A percentile compares a stretch with the other conserved stretches of the same genome.
phyloP scores from a whole-genome alignment of 30 jellyfish, hydroid and myxozoan species.

The Turritopsis dohrnii region DNA sequence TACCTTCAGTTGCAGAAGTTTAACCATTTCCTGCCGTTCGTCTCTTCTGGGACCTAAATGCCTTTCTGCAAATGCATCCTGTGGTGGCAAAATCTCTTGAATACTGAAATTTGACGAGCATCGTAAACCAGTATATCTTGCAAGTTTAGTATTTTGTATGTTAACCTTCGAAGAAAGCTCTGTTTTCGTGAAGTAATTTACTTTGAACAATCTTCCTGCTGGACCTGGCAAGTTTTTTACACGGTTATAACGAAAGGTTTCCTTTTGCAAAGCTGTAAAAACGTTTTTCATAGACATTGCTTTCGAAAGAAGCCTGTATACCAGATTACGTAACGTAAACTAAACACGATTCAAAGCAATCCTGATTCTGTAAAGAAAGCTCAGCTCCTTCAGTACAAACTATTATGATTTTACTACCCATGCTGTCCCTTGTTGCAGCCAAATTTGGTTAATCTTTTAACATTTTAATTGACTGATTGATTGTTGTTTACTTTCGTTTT shows the following conservation, averaged over 20 bases:
- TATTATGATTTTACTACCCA: neutral
- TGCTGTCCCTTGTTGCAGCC: neutral
- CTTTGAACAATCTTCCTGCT: neutral
- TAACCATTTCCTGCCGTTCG: slow-evolving; percentile 80
- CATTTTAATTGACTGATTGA: neutral
- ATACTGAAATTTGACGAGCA: slow-evolving; percentile 41
- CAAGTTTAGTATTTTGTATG: neutral
- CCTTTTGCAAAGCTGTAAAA: neutral
- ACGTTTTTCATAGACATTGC: neutral
- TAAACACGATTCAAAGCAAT: neutral
- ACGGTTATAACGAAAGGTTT: neutral
- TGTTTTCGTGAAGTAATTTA: neutral
- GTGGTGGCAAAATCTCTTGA: slow-evolving; percentile 87
- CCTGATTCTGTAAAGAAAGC: neutral
- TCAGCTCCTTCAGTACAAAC: neutral
- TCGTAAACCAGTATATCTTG: neutral
- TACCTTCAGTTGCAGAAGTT: slow-evolving; percentile 61
- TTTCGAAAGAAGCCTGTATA: neutral
- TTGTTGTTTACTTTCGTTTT: neutral
- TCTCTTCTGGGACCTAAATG: slow-evolving; percentile 91
- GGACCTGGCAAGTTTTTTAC: neutral
- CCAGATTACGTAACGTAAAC: neutral
- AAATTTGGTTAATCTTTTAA: neutral
- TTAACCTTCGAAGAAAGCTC: neutral
- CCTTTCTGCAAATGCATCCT: slow-evolving; percentile 95